Percentiles rank a stretch among this genome's conserved stretches.
phyloP scores from a whole-genome alignment of 2,888 invertebrate species.

The Chydorus sphaericus region DNA sequence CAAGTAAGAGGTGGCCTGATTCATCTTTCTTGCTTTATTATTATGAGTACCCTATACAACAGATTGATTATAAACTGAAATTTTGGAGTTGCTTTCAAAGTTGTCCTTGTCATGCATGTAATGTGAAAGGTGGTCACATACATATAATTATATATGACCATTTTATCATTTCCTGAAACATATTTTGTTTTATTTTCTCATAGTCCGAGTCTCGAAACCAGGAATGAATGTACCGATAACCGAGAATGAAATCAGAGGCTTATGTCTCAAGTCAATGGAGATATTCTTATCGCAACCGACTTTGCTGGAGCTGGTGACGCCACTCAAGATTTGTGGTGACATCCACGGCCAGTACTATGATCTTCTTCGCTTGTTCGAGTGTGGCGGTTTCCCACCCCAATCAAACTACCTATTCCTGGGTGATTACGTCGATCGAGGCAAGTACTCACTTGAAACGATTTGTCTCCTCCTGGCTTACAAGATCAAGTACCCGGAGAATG shows the following conservation, averaged over 20 bases:
- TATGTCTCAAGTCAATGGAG: constrained; percentile 42
- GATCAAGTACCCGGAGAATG: constrained; percentile 93
- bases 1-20: too few species aligned
- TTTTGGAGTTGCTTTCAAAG: too few species aligned
- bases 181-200: constrained; percentile 13
- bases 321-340: constrained; percentile 52
- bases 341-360: constrained; percentile 99
- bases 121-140: neutral
- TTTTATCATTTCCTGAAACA: neutral
- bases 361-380: constrained; percentile 89
- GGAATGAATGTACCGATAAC: constrained; percentile 45
- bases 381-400: constrained; percentile 97
- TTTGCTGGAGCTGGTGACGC: constrained; percentile 41
- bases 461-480: constrained; percentile 41
- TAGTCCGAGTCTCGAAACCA: constrained; percentile 41
- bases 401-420: constrained; percentile 97
- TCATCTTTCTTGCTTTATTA: too few species aligned
- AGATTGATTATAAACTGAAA: too few species aligned
- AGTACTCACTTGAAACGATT: constrained; percentile 41
- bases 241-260: constrained; percentile 40
- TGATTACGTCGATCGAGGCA: constrained; percentile 77
- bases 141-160: neutral
- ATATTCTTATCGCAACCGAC: constrained; percentile 44
- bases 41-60: too few species aligned
- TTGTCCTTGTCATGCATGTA: neutral